Conservation (phyloP, 2,113 vertebrate species). For the Aptenodytes forsteri region DNA sequence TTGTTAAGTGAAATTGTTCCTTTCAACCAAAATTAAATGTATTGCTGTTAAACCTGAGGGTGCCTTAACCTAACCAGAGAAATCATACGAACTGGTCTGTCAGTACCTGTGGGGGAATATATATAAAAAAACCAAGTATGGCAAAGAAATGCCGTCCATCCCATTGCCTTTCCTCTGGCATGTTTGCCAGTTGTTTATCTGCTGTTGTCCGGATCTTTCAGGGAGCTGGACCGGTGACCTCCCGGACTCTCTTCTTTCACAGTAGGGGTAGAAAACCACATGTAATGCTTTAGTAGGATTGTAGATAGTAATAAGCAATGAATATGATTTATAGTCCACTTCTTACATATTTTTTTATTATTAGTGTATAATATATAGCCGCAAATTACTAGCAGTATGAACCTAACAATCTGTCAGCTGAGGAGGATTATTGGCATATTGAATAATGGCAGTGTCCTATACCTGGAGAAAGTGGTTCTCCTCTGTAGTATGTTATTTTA, state of each 20-base stretch:
- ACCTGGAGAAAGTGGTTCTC: background rate
- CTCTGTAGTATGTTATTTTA: background rate
- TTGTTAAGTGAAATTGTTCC: background rate
- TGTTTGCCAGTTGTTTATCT: background rate
- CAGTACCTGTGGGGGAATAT: background rate
- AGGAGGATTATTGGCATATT: background rate
- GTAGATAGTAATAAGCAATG: background rate
- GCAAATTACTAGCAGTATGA: background rate
- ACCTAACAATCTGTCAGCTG: background rate
- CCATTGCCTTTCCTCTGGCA: background rate
- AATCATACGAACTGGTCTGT: background rate
- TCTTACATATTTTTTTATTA: background rate
- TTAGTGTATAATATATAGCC: background rate
- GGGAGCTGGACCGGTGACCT: background rate
- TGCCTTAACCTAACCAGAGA: background rate
- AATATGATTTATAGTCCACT: background rate
- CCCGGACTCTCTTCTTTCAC: background rate
- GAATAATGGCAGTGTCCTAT: background rate
- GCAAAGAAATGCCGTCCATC: background rate
- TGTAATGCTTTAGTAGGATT: background rate
- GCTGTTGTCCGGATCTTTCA: background rate
- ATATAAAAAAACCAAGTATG: background rate
- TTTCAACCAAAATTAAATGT: background rate
- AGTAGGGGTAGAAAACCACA: background rate
- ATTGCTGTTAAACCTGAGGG: background rate